Percentiles rank a stretch among this genome's conserved stretches.
Conservation (phyloP, 2,113 vertebrate genomes). For the Microcebus lehilahytsara region DNA sequence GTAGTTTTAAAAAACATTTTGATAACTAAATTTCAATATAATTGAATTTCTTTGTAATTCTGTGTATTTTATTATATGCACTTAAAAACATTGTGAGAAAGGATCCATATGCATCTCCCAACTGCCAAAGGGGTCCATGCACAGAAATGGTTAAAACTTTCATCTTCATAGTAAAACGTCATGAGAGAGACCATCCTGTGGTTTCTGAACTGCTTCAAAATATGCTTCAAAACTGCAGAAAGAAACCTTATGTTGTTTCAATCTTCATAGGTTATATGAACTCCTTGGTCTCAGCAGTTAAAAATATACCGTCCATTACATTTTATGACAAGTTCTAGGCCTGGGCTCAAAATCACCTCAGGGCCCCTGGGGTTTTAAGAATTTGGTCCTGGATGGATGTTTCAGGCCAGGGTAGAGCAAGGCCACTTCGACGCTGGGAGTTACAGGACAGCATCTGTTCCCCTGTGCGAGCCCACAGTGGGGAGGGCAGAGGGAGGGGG, state of each 20-base stretch:
- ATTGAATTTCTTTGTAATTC: not conserved
- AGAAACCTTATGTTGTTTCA: slow-evolving; percentile 31
- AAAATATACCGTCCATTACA: slow-evolving; percentile 64
- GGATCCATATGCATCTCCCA: not conserved
- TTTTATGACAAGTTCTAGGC: slow-evolving; percentile 66
- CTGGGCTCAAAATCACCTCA: slow-evolving; percentile 24
- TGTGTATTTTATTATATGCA: not conserved
- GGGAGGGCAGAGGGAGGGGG: not conserved
- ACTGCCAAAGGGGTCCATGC: not conserved
- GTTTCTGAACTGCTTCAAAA: not conserved
- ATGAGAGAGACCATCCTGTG: not conserved
- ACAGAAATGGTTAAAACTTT: not conserved
- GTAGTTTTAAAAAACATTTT: not conserved
- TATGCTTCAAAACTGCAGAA: not conserved
- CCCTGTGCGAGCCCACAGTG: not conserved
- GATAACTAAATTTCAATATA: not conserved
- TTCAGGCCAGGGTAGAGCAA: not conserved
- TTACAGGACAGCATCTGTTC: slow-evolving; percentile 30
- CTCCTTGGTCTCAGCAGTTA: slow-evolving; percentile 52
- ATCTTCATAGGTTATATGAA: slow-evolving; percentile 28
- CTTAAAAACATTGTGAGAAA: not conserved
- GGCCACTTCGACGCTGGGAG: not conserved
- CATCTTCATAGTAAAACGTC: not conserved
- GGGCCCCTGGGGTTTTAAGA: slow-evolving; percentile 54
- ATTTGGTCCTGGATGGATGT: slow-evolving; percentile 27